A percentile compares a stretch with the other conserved stretches of the same genome.
phyloP scores from a whole-genome alignment of 2,797 vertebrate species.

The Myotis vivesi region DNA sequence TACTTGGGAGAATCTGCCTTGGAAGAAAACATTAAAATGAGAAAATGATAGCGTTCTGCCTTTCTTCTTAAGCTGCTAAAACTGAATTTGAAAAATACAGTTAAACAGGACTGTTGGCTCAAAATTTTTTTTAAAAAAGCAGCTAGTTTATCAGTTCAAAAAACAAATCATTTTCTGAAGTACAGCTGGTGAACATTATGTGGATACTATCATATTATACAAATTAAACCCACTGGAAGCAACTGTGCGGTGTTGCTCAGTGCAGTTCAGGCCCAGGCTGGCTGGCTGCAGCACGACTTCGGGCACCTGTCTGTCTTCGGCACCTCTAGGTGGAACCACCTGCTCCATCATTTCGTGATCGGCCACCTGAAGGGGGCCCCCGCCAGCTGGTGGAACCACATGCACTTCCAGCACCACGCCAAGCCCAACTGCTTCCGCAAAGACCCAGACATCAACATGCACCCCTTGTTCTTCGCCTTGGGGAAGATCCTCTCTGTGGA shows the following conservation, averaged over 20 bases:
- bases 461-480: constrained; percentile 87
- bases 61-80: background rate
- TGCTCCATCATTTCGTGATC: constrained; percentile 87
- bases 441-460: constrained; percentile 89
- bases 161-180: constrained; percentile 59
- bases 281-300: constrained; percentile 90
- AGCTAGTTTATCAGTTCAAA: constrained; percentile 41
- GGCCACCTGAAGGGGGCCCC: constrained; percentile 89
- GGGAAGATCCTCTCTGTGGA: constrained; percentile 88
- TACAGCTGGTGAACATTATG: constrained; percentile 50
- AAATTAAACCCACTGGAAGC: constrained; percentile 61
- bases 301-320: constrained; percentile 87
- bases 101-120: background rate
- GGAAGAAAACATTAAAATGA: background rate
- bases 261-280: constrained; percentile 86
- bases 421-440: constrained; percentile 90
- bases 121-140: background rate
- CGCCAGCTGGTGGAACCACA: constrained; percentile 90
- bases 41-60: background rate
- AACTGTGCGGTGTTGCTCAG: constrained; percentile 82
- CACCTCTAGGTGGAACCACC: constrained; percentile 87
- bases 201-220: constrained; percentile 31
- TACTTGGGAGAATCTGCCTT: background rate
- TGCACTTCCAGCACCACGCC: constrained; percentile 89
- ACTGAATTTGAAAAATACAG: constrained; percentile 11